phyloP scores from a whole-genome alignment of 2,888 invertebrate species.

The Carterocephalus palaemon region DNA sequence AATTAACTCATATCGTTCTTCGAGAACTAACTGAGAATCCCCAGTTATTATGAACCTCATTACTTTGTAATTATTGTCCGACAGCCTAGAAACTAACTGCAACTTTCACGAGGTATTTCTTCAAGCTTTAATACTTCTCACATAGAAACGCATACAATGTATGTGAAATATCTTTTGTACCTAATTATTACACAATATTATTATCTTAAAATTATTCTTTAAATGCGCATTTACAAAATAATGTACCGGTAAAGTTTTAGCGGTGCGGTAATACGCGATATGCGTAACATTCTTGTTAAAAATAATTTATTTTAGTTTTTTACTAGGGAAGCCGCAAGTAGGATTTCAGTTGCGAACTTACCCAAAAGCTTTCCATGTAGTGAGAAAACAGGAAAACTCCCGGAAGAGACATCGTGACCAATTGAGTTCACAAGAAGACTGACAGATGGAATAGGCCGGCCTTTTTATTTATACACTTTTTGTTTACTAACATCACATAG shows the following conservation, averaged over 20 bases:
- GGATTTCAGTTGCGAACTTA: conserved; percentile 44
- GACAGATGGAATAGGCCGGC: conserved; percentile 50
- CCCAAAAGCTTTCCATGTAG: conserved; percentile 74
- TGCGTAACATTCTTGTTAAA: too few relatives aligned
- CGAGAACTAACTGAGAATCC: conserved; percentile 6
- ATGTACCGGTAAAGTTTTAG: too few relatives aligned
- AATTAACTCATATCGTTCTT: conserved; percentile 4
- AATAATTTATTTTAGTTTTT: too few relatives aligned
- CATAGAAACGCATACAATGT: neutral
- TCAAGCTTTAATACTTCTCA: conserved; percentile 1
- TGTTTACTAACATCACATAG: conserved; percentile 74
- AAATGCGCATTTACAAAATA: too few relatives aligned
- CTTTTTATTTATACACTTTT: conserved; percentile 70
- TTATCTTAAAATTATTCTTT: too few relatives aligned
- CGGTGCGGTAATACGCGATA: too few relatives aligned
- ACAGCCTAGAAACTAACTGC: conserved; percentile 15
- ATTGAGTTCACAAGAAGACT: conserved; percentile 58
- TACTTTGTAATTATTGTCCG: conserved; percentile 10
- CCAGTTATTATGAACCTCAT: conserved; percentile 13
- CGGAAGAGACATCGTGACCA: conserved; percentile 65
- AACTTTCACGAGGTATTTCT: conserved; percentile 7
- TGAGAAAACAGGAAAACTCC: conserved; percentile 67
- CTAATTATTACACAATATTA: too few relatives aligned
- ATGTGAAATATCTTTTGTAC: too few relatives aligned
- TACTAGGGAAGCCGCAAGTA: conserved; percentile 1